Evolutionary conservation across 2,888 invertebrate species (phyloP).

Genomic region (Neoscelio sp.): DNA sequence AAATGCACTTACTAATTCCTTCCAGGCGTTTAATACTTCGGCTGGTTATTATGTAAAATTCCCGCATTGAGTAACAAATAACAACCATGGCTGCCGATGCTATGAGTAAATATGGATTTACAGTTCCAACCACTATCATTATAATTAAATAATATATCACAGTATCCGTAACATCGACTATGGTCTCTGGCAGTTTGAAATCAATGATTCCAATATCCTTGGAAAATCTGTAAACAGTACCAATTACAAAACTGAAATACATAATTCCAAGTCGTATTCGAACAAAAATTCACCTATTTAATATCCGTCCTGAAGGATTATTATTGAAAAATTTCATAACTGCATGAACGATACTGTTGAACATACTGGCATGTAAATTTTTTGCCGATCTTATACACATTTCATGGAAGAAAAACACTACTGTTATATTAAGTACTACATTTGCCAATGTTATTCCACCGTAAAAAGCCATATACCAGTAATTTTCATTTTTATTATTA

Average conservation of each 20-base stretch:
- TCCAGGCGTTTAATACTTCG: constrained; percentile 92
- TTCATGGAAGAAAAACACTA: constrained; percentile 84
- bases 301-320: constrained; percentile 88
- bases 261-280: too few species aligned
- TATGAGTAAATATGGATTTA: constrained; percentile 87
- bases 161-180: constrained; percentile 88
- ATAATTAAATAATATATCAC: constrained; percentile 81
- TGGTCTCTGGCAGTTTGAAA: constrained; percentile 85
- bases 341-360: constrained; percentile 88
- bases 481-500: constrained; percentile 70
- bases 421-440: constrained; percentile 80
- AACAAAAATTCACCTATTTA: too few species aligned
- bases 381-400: constrained; percentile 91
- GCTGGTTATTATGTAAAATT: constrained; percentile 91
- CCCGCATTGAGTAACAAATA: constrained; percentile 89
- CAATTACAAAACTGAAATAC: constrained; percentile 89
- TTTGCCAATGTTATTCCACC: constrained; percentile 82
- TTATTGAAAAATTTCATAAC: constrained; percentile 95
- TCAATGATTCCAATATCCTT: constrained; percentile 93
- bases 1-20: constrained; percentile 88
- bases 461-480: constrained; percentile 85
- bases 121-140: constrained; percentile 87
- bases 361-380: constrained; percentile 91
- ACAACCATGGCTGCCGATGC: constrained; percentile 86
- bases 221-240: constrained; percentile 88